phyloP scores from a whole-genome alignment of 37 sponge, comb jelly and placozoan species.

The Agelas oroides region DNA sequence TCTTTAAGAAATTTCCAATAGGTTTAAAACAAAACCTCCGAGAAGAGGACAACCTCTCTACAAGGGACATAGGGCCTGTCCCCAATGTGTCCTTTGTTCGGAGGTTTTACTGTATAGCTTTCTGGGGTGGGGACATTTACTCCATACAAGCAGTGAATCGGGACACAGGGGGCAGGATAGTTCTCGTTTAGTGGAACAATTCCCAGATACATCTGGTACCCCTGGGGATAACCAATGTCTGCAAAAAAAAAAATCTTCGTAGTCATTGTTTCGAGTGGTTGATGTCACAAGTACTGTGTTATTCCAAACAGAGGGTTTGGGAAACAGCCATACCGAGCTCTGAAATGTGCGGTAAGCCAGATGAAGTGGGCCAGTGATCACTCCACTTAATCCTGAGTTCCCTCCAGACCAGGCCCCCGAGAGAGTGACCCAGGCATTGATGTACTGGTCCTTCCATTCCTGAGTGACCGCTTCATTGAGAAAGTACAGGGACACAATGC shows the following conservation, averaged over 20 bases:
- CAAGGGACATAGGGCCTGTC: too few relatives aligned
- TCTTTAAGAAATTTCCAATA: too few relatives aligned
- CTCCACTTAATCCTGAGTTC: neutral
- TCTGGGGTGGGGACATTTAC: too few relatives aligned
- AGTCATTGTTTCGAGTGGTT: constrained; percentile 50
- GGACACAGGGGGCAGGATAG: constrained; percentile 54
- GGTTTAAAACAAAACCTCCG: too few relatives aligned
- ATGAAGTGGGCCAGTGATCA: neutral
- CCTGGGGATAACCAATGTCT: constrained; percentile 39
- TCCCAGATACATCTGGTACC: constrained; percentile 28
- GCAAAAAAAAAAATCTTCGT: constrained; percentile 59
- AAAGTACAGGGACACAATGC: too few relatives aligned
- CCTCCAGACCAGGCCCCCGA: constrained; percentile 62
- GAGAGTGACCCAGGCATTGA: too few relatives aligned
- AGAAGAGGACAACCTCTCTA: too few relatives aligned
- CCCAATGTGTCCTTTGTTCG: too few relatives aligned
- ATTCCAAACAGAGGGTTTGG: neutral
- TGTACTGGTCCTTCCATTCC: too few relatives aligned
- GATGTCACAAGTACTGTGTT: constrained; percentile 24
- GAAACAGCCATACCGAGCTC: neutral
- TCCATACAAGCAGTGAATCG: constrained; percentile 79
- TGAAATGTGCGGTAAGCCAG: neutral
- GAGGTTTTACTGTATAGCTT: constrained; percentile 8
- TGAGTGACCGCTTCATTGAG: too few relatives aligned
- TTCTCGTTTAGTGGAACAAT: constrained; percentile 28